Base-by-base conservation (phyloP, 2,113 vertebrate species). In the Varanus salvator region DNA sequence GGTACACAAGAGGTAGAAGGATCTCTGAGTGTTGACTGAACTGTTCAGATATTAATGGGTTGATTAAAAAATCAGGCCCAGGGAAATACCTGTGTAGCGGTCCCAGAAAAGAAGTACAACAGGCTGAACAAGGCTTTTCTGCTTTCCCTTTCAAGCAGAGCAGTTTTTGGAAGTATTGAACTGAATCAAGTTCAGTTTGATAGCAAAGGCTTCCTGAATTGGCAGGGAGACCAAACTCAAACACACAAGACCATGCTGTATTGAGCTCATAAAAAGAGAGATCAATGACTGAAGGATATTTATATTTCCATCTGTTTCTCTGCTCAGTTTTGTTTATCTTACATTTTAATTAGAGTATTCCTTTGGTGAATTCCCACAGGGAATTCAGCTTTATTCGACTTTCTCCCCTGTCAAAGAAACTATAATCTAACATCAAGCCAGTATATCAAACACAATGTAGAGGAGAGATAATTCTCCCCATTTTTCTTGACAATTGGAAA, bases 321-420 rank as follows among this genome's bases (percentile, higher is more conserved):
- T 31, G 57, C 19, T 44, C 38, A 74, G 77, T 60, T 1, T 1
- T 38, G 6, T 4, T 69, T 90, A 87, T 91, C 31, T 84, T 74
- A 81, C 1, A 52, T 6, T 80, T 4, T 86, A 89, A 85, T 91
- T 84, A 91, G 86, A 87, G 74, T 78, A 77, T 69, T 60, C 27
- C 72, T 87, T 84, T 87, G 80, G 31, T 84, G 80, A 87, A 77
- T 57, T 87, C 85, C 86, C 86, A 84, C 48, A 69, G 72, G 85
- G 78, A 76, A 87, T 57, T 71, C 57, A 50, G 34, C 80, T n/a
- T 17, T 68, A 15, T 1, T 85, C 84, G 6, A 0, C 85, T 90
- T 89, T 75, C 57, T 17, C 38, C 87, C 71, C 68, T 2, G 80
- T 91, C 69, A 77, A 52, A 23, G 27, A 90, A 68, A 75, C 68